These are phyloP conservation scores for Sussaba pulchella DNA, from an alignment of 2,888 invertebrate species.

Conservation along the genomic window DNA sequence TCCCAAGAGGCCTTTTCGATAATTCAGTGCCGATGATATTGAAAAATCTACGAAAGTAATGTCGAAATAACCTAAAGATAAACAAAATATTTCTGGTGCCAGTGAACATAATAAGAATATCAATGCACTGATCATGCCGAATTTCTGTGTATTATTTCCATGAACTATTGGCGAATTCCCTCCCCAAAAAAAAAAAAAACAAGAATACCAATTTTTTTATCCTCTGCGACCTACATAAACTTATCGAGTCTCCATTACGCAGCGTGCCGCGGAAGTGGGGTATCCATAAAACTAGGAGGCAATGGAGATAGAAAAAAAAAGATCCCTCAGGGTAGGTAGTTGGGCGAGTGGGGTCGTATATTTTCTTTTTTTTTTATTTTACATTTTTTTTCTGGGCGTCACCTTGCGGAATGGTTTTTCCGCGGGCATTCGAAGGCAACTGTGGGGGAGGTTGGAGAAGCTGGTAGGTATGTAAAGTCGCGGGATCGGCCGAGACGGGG, in stretches of 20 bases:
- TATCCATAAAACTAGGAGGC: slow-evolving; percentile 28
- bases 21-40: too few relatives aligned
- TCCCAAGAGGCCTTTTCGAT: too few relatives aligned
- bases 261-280: neutral
- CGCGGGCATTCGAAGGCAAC: slow-evolving; percentile 26
- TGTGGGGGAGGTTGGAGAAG: slow-evolving; percentile 10
- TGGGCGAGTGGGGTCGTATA: slow-evolving; percentile 47
- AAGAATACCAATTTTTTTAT: slow-evolving; percentile 29
- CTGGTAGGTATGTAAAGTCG: slow-evolving; percentile 27
- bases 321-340: neutral
- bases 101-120: too few relatives aligned
- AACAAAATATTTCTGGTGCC: too few relatives aligned
- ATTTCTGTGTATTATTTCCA: too few relatives aligned
- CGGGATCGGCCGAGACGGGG: too few relatives aligned
- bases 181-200: too few relatives aligned
- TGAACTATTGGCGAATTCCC: too few relatives aligned
- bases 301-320: neutral
- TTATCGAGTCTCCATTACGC: slow-evolving; percentile 48
- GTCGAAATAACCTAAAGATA: too few relatives aligned
- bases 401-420: slow-evolving; percentile 53
- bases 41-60: too few relatives aligned
- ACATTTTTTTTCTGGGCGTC: slow-evolving; percentile 61
- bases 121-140: too few relatives aligned
- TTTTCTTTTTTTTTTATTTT: slow-evolving; percentile 46
- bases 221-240: slow-evolving; percentile 43